Conservation (phyloP, 1,140 invertebrate species). For the Drosophila nasuta region DNA sequence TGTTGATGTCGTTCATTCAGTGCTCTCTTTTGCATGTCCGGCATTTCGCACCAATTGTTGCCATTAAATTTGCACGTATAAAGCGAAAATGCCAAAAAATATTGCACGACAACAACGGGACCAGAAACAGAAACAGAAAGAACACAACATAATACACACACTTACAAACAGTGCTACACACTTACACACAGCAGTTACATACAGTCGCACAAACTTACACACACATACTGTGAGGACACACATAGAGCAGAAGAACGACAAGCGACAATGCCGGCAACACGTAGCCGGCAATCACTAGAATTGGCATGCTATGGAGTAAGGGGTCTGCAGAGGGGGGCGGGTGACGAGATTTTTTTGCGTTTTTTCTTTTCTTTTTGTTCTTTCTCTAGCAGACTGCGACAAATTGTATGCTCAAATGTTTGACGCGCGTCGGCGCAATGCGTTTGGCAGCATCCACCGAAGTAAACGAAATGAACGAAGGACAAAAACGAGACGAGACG, state of each 20-base stretch:
- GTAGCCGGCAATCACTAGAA: constrained; percentile 68
- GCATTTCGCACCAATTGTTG: constrained; percentile 81
- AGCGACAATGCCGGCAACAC: constrained; percentile 76
- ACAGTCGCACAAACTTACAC: constrained; percentile 31
- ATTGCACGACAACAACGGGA: constrained; percentile 76
- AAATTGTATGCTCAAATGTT: constrained; percentile 81
- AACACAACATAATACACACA: constrained; percentile 13
- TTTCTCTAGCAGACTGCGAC: constrained; percentile 57
- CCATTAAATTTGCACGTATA: constrained; percentile 82
- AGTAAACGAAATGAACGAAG: constrained; percentile 29
- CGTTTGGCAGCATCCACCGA: constrained; percentile 54
- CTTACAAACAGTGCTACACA: constrained; percentile 12
- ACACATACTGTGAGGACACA: constrained; percentile 29
- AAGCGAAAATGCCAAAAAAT: constrained; percentile 81
- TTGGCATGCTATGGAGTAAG: constrained; percentile 26
- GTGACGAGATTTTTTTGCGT: constrained; percentile 17
- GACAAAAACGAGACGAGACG: background rate
- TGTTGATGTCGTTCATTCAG: constrained; percentile 48
- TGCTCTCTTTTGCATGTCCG: constrained; percentile 71
- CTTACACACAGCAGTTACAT: constrained; percentile 3
- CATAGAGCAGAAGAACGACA: constrained; percentile 41
- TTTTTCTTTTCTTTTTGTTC: constrained; percentile 36
- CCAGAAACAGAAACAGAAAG: constrained; percentile 29
- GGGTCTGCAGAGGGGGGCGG: background rate
- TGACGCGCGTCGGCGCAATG: constrained; percentile 73